Conservation (phyloP, 2,113 vertebrate genomes). For the Gopherus evgoodei region DNA sequence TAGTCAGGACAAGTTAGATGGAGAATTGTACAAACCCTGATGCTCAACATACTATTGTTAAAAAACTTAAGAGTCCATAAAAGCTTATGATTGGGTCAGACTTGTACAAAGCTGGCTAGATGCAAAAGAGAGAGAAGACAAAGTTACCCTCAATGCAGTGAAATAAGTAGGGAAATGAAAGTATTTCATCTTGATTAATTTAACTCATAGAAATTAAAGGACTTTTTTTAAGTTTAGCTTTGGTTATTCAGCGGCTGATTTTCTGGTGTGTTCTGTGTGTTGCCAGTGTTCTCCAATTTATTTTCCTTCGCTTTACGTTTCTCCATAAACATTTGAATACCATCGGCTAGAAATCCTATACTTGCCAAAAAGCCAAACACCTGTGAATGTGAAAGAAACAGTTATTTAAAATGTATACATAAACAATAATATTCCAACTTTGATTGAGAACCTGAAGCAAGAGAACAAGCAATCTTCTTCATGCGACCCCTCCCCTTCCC, state of each 20-base stretch:
- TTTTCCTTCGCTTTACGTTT: accelerated
- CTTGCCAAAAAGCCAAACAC: constrained; percentile 86
- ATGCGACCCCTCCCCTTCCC: no score
- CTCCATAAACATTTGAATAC: accelerated
- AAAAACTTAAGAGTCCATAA: neutral
- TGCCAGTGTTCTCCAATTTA: neutral
- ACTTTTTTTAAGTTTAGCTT: constrained; percentile 1
- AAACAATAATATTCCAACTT: neutral
- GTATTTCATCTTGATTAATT: constrained; percentile 14
- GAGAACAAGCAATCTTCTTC: neutral
- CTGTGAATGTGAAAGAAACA: constrained; percentile 72
- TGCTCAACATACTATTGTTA: neutral
- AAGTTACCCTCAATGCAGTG: neutral
- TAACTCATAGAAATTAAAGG: accelerated
- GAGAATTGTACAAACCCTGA: neutral
- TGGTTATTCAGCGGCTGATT: constrained; percentile 77
- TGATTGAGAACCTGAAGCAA: neutral
- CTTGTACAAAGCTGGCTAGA: accelerated
- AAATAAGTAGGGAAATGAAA: neutral
- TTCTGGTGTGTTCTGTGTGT: constrained; percentile 36
- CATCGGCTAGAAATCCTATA: constrained; percentile 74
- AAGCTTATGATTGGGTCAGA: neutral
- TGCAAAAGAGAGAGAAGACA: neutral
- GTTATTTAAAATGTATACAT: neutral
- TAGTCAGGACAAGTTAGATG: neutral